Percentiles rank a stretch among this genome's conserved stretches.
Conservation (phyloP, 2,797 vertebrate species). For the Tadarida brasiliensis region DNA sequence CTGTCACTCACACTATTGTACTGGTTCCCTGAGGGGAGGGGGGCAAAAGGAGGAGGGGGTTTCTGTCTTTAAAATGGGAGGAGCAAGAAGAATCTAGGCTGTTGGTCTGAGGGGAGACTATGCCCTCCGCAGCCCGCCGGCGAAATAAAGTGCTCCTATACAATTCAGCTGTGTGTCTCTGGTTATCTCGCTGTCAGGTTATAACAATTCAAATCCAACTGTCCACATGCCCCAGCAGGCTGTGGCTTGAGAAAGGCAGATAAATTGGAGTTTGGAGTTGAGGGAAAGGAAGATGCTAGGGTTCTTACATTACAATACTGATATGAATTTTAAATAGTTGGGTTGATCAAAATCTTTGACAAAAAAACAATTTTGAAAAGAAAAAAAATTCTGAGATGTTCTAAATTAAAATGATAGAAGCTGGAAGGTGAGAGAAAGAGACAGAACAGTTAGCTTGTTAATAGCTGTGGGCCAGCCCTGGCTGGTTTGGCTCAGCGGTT, state of each 20-base stretch:
- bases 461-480: background rate
- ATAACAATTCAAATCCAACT: background rate
- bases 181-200: too few relatives aligned
- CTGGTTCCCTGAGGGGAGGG: too few relatives aligned
- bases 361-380: too few relatives aligned
- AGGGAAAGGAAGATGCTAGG: background rate
- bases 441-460: background rate
- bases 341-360: background rate
- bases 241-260: background rate
- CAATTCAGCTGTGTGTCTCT: too few relatives aligned
- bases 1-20: too few relatives aligned
- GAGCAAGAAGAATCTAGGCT: too few relatives aligned
- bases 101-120: too few relatives aligned
- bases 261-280: background rate
- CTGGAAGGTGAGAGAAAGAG: background rate
- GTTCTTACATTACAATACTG: conserved; percentile 1
- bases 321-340: conserved; percentile 20
- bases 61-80: too few relatives aligned
- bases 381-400: background rate
- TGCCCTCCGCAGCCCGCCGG: too few relatives aligned
- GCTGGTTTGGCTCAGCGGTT: too few relatives aligned
- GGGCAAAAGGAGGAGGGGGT: too few relatives aligned
- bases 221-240: background rate
- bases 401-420: background rate
- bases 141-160: too few relatives aligned